These are phyloP conservation scores for Protobothrops flavoviridis DNA, from an alignment of 2,113 vertebrate genomes.

Conservation along the genomic window DNA sequence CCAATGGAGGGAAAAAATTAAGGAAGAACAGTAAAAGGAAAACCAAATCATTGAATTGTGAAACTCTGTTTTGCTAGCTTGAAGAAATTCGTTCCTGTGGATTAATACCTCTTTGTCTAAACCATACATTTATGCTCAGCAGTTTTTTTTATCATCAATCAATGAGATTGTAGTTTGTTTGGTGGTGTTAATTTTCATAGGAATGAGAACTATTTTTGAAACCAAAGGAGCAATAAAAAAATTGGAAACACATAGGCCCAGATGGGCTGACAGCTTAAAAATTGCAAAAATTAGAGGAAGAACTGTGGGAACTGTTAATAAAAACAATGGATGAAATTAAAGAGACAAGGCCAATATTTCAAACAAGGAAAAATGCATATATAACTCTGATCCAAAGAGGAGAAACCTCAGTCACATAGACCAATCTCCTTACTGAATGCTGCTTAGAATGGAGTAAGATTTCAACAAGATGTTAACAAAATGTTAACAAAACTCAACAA, in stretches of 20 bases:
- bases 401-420: not conserved
- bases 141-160: not conserved
- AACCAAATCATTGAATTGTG: not conserved
- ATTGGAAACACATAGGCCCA: not conserved
- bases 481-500: not conserved
- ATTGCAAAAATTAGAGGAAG: not conserved
- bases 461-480: not conserved
- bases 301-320: not conserved
- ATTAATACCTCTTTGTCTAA: not conserved
- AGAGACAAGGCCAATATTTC: not conserved
- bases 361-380: not conserved
- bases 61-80: not conserved
- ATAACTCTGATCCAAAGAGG: not conserved
- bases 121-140: not conserved
- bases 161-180: not conserved
- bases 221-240: not conserved
- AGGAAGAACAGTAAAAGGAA: not conserved
- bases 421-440: not conserved
- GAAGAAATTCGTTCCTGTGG: not conserved
- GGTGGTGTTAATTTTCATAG: not conserved
- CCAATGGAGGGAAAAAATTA: not conserved
- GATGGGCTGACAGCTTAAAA: not conserved
- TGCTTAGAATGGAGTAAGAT: not conserved
- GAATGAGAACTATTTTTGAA: not conserved
- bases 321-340: not conserved